These are phyloP conservation scores for Oceanodroma tethys DNA, from an alignment of 2,113 vertebrate species.

Conservation along the genomic window DNA sequence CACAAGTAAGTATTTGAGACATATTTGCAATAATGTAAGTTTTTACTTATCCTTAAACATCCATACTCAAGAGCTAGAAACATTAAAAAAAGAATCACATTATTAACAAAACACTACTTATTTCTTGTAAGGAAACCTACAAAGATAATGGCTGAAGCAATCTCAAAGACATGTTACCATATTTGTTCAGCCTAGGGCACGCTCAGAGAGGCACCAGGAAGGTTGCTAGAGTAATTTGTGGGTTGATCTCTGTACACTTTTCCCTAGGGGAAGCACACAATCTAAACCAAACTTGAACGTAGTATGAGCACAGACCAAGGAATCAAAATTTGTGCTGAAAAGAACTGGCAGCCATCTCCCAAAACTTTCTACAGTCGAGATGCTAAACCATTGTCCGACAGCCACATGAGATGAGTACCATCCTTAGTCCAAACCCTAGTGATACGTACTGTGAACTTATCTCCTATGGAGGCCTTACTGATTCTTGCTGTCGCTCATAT, in stretches of 20 bases:
- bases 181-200: not conserved
- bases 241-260: not conserved
- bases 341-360: not conserved
- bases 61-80: not conserved
- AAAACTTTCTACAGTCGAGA: not conserved
- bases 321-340: not conserved
- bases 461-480: not conserved
- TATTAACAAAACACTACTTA: not conserved
- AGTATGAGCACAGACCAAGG: not conserved
- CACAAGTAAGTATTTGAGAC: not conserved
- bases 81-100: not conserved
- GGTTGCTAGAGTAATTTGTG: not conserved
- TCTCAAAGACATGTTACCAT: not conserved
- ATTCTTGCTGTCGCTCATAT: not conserved
- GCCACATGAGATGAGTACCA: not conserved
- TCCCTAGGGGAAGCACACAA: not conserved
- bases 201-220: not conserved
- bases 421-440: no score
- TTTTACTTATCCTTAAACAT: not conserved
- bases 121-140: not conserved
- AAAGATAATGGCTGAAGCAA: not conserved
- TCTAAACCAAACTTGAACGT: not conserved
- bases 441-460: accelerated
- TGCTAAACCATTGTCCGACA: accelerated
- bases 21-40: not conserved